Conservation (phyloP, 2,888 invertebrate genomes). For the Malthinus seriepunctatus region DNA sequence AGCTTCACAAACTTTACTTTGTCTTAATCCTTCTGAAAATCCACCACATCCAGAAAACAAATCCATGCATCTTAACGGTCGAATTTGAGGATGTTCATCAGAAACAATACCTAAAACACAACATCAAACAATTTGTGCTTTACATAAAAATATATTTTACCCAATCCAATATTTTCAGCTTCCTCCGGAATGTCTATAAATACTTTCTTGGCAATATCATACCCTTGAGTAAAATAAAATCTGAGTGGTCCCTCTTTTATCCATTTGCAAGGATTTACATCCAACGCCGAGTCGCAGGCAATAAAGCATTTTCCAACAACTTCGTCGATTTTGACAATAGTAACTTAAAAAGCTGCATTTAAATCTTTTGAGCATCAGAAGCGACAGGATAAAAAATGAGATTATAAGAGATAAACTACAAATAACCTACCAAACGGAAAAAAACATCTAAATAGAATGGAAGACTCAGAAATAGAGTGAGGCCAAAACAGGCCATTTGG, state of each 20-base stretch:
- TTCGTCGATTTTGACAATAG: conserved; percentile 46
- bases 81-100: conserved; percentile 3
- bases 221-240: conserved; percentile 75
- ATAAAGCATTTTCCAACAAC: conserved; percentile 68
- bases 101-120: conserved; percentile 49
- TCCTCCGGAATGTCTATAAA: conserved; percentile 65
- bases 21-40: conserved; percentile 72
- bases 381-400: no score
- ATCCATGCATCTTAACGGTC: conserved; percentile 70
- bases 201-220: conserved; percentile 59
- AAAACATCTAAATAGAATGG: no score
- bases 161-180: conserved; percentile 62
- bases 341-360: background rate
- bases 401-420: no score
- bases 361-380: no score
- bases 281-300: conserved; percentile 63
- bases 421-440: no score
- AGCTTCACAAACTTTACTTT: conserved; percentile 70
- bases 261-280: conserved; percentile 62
- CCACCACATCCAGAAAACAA: conserved; percentile 89
- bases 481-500: no score
- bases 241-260: conserved; percentile 66
- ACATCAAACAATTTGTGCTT: background rate
- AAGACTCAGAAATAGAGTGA: no score
- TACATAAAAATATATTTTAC: conserved; percentile 57